phyloP scores from a whole-genome alignment of 2,113 vertebrate species.

The Cinclus cinclus region DNA sequence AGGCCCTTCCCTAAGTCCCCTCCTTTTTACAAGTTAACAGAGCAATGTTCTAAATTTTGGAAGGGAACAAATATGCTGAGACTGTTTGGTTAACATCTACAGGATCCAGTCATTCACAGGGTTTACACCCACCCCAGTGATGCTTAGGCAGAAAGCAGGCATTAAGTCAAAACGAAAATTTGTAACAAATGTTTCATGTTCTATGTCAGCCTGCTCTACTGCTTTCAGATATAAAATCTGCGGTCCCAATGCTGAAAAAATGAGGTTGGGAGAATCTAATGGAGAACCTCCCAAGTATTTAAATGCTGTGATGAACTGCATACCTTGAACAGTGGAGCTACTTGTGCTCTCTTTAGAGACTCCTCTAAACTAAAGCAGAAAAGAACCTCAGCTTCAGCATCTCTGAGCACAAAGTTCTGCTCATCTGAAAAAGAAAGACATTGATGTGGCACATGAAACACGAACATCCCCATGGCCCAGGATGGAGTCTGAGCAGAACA shows the following conservation, averaged over 20 bases:
- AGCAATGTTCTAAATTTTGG: not conserved
- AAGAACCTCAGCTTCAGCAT: conserved; percentile 94
- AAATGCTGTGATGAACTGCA: not conserved
- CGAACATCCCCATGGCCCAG: not conserved
- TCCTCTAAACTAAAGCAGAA: conserved; percentile 96
- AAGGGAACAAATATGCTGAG: not conserved
- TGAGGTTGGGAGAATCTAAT: not conserved
- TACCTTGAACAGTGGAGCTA: conserved; percentile 91
- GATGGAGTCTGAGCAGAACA: not conserved
- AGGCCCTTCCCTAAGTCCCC: accelerated
- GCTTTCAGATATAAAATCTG: not conserved
- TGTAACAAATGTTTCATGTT: not conserved
- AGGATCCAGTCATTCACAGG: not conserved
- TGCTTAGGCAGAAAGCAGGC: not conserved
- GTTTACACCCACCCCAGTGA: not conserved
- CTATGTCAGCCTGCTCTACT: not conserved
- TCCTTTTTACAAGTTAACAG: not conserved
- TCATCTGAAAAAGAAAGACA: conserved; percentile 80
- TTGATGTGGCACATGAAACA: not conserved
- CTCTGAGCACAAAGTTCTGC: conserved; percentile 86
- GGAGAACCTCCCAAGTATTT: not conserved
- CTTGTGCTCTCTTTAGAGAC: conserved; percentile 88
- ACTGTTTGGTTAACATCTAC: not conserved
- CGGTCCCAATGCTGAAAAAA: not conserved
- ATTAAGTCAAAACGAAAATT: not conserved